Conservation (phyloP, 2,888 invertebrate genomes). For the Eurois occulta region DNA sequence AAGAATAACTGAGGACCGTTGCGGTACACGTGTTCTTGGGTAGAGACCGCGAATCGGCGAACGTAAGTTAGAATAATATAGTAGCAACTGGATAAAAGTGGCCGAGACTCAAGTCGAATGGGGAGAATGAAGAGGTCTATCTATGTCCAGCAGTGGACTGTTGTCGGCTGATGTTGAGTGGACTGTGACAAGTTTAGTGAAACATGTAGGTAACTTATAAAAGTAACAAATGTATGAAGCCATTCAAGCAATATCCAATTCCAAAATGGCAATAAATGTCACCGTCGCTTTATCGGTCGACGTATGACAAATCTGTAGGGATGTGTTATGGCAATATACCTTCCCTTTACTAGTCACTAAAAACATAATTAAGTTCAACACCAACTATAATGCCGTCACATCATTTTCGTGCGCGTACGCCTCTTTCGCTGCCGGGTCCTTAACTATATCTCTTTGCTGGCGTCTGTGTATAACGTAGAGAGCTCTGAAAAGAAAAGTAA, state of each 20-base stretch:
- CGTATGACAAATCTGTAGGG: not conserved
- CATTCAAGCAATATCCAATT: not conserved
- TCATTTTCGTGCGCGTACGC: conserved; percentile 82
- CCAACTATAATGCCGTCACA: conserved; percentile 76
- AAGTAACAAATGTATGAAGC: not conserved
- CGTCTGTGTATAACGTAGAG: conserved; percentile 82
- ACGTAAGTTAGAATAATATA: not conserved
- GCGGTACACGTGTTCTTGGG: not conserved
- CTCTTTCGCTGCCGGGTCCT: conserved; percentile 80
- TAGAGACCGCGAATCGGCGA: not conserved
- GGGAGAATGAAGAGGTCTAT: not conserved
- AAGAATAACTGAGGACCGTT: not conserved
- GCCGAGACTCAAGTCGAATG: not conserved
- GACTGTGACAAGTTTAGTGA: not conserved
- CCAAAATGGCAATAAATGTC: not conserved
- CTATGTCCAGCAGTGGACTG: not conserved
- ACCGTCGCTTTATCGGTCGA: not conserved
- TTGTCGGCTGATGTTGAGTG: not conserved
- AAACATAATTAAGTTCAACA: not conserved
- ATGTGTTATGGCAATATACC: conserved; percentile 7
- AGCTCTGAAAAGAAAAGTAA: conserved; percentile 76
- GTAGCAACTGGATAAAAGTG: not conserved
- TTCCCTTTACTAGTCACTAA: not conserved
- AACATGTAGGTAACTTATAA: not conserved
- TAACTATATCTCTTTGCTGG: conserved; percentile 77